phyloP scores from a whole-genome alignment of 2,888 invertebrate species.

The Folsomia manolachei region DNA sequence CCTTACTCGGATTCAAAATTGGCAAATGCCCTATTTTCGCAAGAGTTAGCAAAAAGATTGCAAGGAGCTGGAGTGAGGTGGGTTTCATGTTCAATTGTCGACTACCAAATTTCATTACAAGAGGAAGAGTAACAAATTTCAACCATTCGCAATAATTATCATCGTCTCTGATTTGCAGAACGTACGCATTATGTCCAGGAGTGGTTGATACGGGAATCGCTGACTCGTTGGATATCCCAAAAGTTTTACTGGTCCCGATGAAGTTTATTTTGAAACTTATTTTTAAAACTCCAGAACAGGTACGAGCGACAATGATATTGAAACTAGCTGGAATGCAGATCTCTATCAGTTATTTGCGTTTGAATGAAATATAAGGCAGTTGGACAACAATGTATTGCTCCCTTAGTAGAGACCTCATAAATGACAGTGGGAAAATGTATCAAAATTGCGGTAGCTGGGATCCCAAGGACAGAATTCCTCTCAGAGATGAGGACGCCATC shows the following conservation, averaged over 20 bases:
- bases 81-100: neutral
- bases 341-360: too few species aligned
- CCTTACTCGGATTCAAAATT: conserved; percentile 54
- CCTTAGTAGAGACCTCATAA: conserved; percentile 66
- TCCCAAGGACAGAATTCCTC: conserved; percentile 56
- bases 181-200: conserved; percentile 43
- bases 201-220: conserved; percentile 38
- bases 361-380: neutral
- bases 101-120: neutral
- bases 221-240: conserved; percentile 13
- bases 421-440: conserved; percentile 70
- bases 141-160: neutral
- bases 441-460: conserved; percentile 67
- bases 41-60: conserved; percentile 52
- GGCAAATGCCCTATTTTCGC: conserved; percentile 54
- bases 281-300: conserved; percentile 31
- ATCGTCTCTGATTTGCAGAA: conserved; percentile 1
- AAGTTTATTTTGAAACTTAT: conserved; percentile 12
- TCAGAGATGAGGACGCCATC: conserved; percentile 63
- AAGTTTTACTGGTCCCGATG: neutral
- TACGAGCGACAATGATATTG: too few species aligned
- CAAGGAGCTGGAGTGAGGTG: conserved; percentile 48
- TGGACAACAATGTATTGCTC: conserved; percentile 76
- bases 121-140: too few species aligned
- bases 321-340: too few species aligned